Evolutionary conservation across 2,888 invertebrate genomes (phyloP).

Genomic region (Pseudeuparius sepicola): DNA sequence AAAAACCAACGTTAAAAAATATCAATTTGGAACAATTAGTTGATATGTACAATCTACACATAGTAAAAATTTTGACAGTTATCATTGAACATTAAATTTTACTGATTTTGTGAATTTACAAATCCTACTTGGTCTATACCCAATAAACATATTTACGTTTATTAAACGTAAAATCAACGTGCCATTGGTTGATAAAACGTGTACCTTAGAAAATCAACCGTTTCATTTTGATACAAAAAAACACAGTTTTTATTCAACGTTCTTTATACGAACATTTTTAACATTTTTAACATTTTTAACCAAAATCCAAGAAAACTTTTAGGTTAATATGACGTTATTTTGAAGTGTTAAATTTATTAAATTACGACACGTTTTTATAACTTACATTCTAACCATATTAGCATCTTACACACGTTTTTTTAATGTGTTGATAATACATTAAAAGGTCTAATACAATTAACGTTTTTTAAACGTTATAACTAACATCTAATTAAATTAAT

Average conservation of each 20-base stretch:
- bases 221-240: slow-evolving; percentile 2
- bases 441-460: slow-evolving; percentile 1
- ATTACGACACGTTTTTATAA: slow-evolving; percentile 3
- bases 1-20: too few relatives aligned
- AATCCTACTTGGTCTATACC: too few relatives aligned
- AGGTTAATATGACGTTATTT: too few relatives aligned
- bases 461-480: slow-evolving; percentile 1
- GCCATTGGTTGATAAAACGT: slow-evolving; percentile 2
- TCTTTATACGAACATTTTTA: slow-evolving; percentile 2
- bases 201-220: slow-evolving; percentile 1
- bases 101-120: too few relatives aligned
- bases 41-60: too few relatives aligned
- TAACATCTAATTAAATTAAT: background rate
- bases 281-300: too few relatives aligned
- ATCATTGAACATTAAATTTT: too few relatives aligned
- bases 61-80: too few relatives aligned
- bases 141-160: slow-evolving; percentile 2
- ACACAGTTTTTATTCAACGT: slow-evolving; percentile 1
- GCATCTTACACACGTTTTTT: slow-evolving; percentile 1
- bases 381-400: background rate
- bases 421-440: slow-evolving; percentile 2
- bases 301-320: slow-evolving; percentile 1
- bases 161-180: slow-evolving; percentile 3
- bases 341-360: slow-evolving; percentile 2
- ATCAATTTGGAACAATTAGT: too few relatives aligned